Evolutionary conservation across 2,888 invertebrate genomes (phyloP).

Genomic region (Onthophagus sagittarius): DNA sequence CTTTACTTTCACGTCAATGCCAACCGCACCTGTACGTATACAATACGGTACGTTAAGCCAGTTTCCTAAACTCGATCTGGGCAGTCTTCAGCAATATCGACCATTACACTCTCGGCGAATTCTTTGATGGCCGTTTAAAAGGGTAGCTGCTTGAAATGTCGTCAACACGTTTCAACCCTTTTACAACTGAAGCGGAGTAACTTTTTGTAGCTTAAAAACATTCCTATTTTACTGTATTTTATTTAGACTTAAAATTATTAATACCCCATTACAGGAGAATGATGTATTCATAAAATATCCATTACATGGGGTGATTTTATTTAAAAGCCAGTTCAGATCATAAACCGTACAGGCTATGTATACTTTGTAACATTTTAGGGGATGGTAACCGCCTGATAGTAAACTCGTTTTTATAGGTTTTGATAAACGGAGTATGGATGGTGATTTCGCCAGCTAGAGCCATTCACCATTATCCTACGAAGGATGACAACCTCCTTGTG

Average conservation of each 20-base stretch:
- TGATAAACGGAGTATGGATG: constrained; percentile 91
- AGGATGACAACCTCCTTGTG: constrained; percentile 89
- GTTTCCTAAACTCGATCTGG: neutral
- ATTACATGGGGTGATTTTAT: neutral
- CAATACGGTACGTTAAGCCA: neutral
- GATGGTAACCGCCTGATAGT: neutral
- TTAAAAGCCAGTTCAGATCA: no score
- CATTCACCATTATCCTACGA: constrained; percentile 84
- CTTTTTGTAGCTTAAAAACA: neutral
- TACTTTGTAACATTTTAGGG: no score
- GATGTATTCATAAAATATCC: neutral
- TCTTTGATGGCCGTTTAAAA: neutral
- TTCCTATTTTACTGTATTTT: neutral
- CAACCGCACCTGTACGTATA: neutral
- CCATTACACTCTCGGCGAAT: neutral
- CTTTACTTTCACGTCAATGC: neutral
- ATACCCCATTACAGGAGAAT: neutral
- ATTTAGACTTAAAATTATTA: no score
- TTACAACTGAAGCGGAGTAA: neutral
- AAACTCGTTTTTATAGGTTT: constrained; percentile 55
- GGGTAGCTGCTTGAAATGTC: neutral
- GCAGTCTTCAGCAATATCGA: neutral
- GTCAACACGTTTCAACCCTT: neutral
- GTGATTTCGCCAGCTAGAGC: constrained; percentile 85
- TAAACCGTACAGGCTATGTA: no score